Evolutionary conservation across 2,888 invertebrate species (phyloP).

Genomic region (Trissonchulus sp.): DNA sequence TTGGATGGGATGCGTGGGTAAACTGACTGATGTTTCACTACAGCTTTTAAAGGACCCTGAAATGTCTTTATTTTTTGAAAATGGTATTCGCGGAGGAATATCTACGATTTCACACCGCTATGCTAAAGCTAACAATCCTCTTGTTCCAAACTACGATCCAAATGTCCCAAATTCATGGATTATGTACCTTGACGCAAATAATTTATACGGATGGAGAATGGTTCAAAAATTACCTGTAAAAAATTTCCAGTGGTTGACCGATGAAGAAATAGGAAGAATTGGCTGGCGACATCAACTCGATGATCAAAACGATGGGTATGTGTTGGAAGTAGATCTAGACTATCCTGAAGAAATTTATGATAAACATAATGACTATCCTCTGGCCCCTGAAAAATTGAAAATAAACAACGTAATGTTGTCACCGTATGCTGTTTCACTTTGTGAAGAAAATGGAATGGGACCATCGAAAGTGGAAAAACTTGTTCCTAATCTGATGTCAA

Average conservation of each 20-base stretch:
- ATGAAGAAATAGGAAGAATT: not conserved
- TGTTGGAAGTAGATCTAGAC: slow-evolving; percentile 52
- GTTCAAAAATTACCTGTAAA: not conserved
- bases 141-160: not conserved
- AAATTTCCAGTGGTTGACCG: not conserved
- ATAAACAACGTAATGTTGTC: not conserved
- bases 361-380: slow-evolving; percentile 42
- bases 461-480: too few relatives aligned
- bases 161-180: not conserved
- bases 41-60: not conserved
- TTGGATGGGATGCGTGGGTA: not conserved
- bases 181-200: not conserved
- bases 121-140: slow-evolving; percentile 2
- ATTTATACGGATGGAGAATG: not conserved
- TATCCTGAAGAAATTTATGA: slow-evolving; percentile 50
- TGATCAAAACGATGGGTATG: slow-evolving; percentile 42
- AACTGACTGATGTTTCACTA: not conserved
- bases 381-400: slow-evolving; percentile 21
- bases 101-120: slow-evolving; percentile 13
- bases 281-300: not conserved
- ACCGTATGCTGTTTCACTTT: too few relatives aligned
- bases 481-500: too few relatives aligned
- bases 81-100: slow-evolving; percentile 2
- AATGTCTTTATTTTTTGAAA: not conserved
- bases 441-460: too few relatives aligned